These are phyloP conservation scores for Fukomys damarensis DNA, from an alignment of 2,113 vertebrate genomes.

Conservation along the genomic window DNA sequence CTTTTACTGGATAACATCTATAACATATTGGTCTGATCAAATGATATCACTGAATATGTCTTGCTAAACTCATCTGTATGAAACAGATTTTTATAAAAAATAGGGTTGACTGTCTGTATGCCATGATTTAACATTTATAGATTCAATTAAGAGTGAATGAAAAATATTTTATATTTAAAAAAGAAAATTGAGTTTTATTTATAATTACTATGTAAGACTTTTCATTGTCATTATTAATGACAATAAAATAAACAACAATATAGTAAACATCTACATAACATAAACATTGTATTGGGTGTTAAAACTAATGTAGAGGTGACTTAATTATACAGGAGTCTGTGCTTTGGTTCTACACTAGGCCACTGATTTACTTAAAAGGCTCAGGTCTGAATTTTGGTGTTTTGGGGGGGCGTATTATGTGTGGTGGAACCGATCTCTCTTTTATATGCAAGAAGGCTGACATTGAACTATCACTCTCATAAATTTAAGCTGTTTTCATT, in stretches of 20 bases:
- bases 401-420: background rate
- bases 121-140: background rate
- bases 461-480: background rate
- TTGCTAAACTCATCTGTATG: slow-evolving; percentile 21
- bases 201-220: background rate
- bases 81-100: slow-evolving; percentile 28
- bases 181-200: background rate
- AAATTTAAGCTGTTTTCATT: background rate
- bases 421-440: background rate
- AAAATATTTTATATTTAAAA: background rate
- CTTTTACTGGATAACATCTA: background rate
- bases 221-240: background rate
- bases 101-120: background rate
- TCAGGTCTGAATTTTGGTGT: background rate
- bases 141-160: background rate
- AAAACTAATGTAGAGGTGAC: background rate
- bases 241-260: background rate
- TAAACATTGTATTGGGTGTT: background rate
- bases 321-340: background rate
- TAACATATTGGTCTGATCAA: background rate
- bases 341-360: background rate
- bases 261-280: background rate
- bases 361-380: background rate
- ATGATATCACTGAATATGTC: background rate
- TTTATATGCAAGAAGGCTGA: background rate